A percentile compares a stretch with the other conserved stretches of the same genome.
Conservation (phyloP, 2,888 invertebrate genomes). For the Drosophila rellima region DNA sequence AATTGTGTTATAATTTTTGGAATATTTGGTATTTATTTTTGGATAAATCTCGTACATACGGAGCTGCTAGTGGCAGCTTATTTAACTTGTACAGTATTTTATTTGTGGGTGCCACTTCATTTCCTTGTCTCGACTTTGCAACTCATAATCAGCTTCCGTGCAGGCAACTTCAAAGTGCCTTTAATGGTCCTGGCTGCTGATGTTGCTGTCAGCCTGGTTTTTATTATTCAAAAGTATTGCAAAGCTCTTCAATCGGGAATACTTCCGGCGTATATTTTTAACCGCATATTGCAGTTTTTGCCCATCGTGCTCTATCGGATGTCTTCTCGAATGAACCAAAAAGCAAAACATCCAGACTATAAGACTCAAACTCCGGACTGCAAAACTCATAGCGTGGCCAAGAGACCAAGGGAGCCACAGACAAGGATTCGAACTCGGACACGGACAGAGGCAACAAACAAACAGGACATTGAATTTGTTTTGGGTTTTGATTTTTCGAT, state of each 20-base stretch:
- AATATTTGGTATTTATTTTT: neutral
- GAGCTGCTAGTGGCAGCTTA: conserved; percentile 3
- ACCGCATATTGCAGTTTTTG: conserved; percentile 69
- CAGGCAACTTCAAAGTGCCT: conserved; percentile 37
- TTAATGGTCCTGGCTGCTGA: conserved; percentile 11
- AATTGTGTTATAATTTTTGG: too few species aligned
- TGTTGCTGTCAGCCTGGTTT: conserved; percentile 38
- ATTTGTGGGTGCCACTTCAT: conserved; percentile 48
- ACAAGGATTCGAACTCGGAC: conserved; percentile 6
- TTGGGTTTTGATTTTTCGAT: conserved; percentile 78
- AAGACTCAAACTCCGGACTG: neutral
- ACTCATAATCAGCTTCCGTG: conserved; percentile 64
- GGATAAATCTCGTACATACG: too few species aligned
- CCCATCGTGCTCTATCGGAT: conserved; percentile 63
- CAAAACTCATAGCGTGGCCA: conserved; percentile 3
- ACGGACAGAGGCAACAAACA: conserved; percentile 36
- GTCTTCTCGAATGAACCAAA: conserved; percentile 54
- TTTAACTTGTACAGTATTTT: conserved; percentile 3
- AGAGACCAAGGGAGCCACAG: conserved; percentile 14
- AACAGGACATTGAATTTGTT: conserved; percentile 80
- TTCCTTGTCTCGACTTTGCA: conserved; percentile 52
- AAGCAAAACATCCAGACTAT: conserved; percentile 15
- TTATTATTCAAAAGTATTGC: conserved; percentile 51
- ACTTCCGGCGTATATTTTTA: conserved; percentile 65
- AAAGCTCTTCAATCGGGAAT: conserved; percentile 59